phyloP scores from a whole-genome alignment of 1,140 invertebrate species.

The Palaemon carinicauda region DNA sequence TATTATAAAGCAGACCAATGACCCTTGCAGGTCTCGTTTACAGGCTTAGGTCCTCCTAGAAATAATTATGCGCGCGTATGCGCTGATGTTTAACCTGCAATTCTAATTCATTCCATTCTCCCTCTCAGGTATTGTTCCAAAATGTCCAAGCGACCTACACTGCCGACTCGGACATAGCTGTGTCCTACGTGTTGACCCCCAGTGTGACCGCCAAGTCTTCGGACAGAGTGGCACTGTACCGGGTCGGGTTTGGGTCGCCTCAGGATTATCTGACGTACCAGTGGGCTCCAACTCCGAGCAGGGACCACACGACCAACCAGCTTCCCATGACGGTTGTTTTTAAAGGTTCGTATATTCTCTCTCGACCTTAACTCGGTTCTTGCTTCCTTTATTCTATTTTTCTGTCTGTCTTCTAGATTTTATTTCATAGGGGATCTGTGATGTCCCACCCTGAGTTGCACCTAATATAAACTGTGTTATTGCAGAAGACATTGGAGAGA shows the following conservation, averaged over 20 bases:
- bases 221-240: conserved; percentile 25
- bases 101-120: not conserved
- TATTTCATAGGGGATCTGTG: no score
- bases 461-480: no score
- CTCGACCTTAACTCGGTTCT: no score
- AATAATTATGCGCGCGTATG: no score
- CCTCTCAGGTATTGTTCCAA: conserved; percentile 20
- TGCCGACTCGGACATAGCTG: conserved; percentile 23
- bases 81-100: no score
- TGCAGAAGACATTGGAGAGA: no score
- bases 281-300: conserved; percentile 31
- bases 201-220: conserved; percentile 22
- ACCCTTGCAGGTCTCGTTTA: no score
- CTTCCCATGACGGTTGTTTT: conserved; percentile 35
- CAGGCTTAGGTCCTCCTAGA: no score
- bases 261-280: conserved; percentile 32
- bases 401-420: no score
- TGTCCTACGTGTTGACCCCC: conserved; percentile 18
- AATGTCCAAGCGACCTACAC: conserved; percentile 29
- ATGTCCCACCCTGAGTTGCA: no score
- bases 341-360: conserved; percentile 12
- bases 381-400: no score
- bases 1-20: no score
- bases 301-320: not conserved
- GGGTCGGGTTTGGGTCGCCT: conserved; percentile 19